phyloP scores from a whole-genome alignment of 1,140 invertebrate species.

The Euglossa dilemma region DNA sequence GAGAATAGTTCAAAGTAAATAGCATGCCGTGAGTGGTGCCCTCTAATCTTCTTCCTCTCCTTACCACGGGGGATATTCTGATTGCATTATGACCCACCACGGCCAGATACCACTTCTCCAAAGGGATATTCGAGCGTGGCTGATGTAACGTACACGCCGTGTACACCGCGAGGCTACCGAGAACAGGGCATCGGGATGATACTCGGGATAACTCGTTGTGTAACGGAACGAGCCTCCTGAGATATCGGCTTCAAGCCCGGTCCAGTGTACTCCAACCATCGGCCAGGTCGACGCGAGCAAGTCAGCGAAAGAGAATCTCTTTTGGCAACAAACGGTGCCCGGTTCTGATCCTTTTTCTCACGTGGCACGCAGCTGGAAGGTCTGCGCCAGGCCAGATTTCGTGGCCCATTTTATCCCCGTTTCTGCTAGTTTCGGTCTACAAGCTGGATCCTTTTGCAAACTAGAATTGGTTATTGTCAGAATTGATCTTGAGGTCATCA shows the following conservation, averaged over 20 bases:
- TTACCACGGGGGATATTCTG: constrained; percentile 60
- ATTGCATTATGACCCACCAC: constrained; percentile 66
- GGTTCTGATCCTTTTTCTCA: no score
- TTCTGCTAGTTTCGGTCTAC: no score
- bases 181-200: neutral
- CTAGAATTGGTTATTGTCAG: no score
- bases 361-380: no score
- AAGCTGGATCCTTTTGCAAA: no score
- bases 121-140: constrained; percentile 49
- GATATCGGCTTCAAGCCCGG: neutral
- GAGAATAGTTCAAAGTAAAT: constrained; percentile 72
- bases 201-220: no score
- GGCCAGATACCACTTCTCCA: constrained; percentile 56
- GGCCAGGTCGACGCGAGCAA: neutral
- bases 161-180: neutral
- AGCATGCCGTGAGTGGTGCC: constrained; percentile 63
- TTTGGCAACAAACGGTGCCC: neutral
- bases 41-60: constrained; percentile 66
- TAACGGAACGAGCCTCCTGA: constrained; percentile 3
- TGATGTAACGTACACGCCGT: constrained; percentile 48
- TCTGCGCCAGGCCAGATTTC: no score
- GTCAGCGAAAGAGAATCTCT: neutral
- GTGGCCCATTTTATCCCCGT: no score
- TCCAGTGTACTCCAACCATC: neutral
- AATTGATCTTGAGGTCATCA: no score